These are phyloP conservation scores for Streblospio benedicti DNA, from an alignment of 1,140 invertebrate genomes.

Conservation along the genomic window DNA sequence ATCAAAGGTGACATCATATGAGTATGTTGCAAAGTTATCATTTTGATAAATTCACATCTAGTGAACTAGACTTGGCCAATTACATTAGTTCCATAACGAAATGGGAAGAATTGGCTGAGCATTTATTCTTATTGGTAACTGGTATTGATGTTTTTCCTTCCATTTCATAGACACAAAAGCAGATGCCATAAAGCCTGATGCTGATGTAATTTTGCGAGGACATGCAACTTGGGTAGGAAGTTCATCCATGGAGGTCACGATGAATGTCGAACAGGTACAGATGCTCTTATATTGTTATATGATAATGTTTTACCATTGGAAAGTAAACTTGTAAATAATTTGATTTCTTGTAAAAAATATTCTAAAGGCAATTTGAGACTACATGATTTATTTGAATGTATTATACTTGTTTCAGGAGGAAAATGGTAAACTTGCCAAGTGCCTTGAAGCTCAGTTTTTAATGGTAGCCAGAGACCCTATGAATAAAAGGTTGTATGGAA, in stretches of 20 bases:
- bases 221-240: slow-evolving; percentile 68
- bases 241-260: slow-evolving; percentile 63
- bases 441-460: slow-evolving; percentile 50
- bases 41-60: too few relatives aligned
- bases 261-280: slow-evolving; percentile 59
- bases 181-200: slow-evolving; percentile 44
- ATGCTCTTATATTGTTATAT: background rate
- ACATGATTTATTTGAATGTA: background rate
- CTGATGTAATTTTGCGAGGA: slow-evolving; percentile 63
- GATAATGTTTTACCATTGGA: background rate
- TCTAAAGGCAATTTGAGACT: background rate
- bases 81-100: background rate
- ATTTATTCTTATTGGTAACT: background rate
- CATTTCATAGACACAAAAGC: background rate
- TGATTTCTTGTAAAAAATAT: background rate
- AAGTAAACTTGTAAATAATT: background rate
- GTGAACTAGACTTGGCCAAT: background rate
- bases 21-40: too few relatives aligned
- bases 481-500: slow-evolving; percentile 44
- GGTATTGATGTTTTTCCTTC: background rate
- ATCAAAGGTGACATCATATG: background rate
- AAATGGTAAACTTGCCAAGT: background rate
- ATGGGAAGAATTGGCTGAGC: background rate
- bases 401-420: background rate
- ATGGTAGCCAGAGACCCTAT: slow-evolving; percentile 66